Evolutionary conservation across 2,113 vertebrate species (phyloP).

Genomic region (Opisthocomus hoazin): DNA sequence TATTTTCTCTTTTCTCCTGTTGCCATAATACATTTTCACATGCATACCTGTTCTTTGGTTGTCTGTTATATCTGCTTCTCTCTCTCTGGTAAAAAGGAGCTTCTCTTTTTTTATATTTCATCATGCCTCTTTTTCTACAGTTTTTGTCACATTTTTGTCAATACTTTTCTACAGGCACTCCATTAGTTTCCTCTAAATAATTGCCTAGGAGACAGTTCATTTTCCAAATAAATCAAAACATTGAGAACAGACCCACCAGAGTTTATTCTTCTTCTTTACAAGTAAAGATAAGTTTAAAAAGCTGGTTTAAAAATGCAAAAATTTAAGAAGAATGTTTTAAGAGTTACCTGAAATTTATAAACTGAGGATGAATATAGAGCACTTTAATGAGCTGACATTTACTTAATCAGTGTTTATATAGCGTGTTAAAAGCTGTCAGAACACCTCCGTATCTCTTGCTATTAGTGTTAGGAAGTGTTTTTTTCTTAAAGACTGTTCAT

Average conservation of each 20-base stretch:
- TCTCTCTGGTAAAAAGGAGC: not conserved
- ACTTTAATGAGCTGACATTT: slow-evolving; percentile 32
- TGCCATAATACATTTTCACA: not conserved
- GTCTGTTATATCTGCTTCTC: not conserved
- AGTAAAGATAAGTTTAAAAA: slow-evolving; percentile 40
- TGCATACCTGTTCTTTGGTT: not conserved
- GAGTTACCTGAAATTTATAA: slow-evolving; percentile 51
- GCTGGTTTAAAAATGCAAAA: slow-evolving; percentile 43
- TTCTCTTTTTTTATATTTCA: not conserved
- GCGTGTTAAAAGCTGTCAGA: slow-evolving; percentile 7
- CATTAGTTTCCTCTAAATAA: slow-evolving; percentile 53
- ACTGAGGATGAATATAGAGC: not conserved
- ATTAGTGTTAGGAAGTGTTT: not conserved
- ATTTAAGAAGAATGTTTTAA: slow-evolving; percentile 38
- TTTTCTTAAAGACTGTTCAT: not conserved
- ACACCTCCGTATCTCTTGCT: not conserved
- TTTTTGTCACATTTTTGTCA: slow-evolving; percentile 50
- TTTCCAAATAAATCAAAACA: slow-evolving; percentile 64
- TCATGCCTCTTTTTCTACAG: not conserved
- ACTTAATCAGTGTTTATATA: slow-evolving; percentile 37
- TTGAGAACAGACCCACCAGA: slow-evolving; percentile 22
- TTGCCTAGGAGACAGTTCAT: slow-evolving; percentile 49
- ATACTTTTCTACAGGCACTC: slow-evolving; percentile 23
- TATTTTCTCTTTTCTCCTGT: not conserved
- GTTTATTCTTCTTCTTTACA: slow-evolving; percentile 16